These are phyloP conservation scores for Gallirallus australis DNA, from an alignment of 2,797 vertebrate genomes.

Conservation along the genomic window DNA sequence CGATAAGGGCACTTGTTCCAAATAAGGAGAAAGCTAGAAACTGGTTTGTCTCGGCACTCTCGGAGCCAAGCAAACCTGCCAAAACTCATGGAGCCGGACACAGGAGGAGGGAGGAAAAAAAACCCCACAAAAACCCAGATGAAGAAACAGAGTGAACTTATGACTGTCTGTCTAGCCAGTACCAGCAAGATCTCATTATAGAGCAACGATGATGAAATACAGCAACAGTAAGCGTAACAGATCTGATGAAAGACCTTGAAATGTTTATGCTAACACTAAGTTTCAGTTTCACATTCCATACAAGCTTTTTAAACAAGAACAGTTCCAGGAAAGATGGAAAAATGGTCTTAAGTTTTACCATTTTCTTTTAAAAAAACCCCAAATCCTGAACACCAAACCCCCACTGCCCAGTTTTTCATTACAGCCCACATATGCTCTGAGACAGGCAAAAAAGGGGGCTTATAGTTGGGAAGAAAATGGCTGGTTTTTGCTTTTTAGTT, in stretches of 20 bases:
- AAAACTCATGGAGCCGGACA: not conserved
- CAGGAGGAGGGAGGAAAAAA: not conserved
- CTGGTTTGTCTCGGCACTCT: not conserved
- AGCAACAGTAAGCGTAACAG: not conserved
- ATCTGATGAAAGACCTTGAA: not conserved
- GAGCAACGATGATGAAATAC: not conserved
- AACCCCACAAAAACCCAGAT: not conserved
- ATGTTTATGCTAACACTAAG: not conserved
- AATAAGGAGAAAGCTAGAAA: conserved; percentile 3
- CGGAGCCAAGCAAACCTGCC: not conserved
- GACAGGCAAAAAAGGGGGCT: not conserved
- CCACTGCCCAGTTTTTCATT: not conserved
- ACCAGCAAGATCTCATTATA: not conserved
- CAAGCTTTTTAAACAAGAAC: not conserved
- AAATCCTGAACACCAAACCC: not conserved
- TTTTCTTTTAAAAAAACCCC: not conserved
- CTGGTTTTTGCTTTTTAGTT: too few species aligned
- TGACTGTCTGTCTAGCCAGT: not conserved
- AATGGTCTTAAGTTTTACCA: not conserved
- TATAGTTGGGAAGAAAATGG: not conserved
- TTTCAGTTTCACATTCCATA: not conserved
- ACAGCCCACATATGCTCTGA: not conserved
- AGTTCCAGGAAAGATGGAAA: not conserved
- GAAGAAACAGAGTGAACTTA: conserved; percentile 17
- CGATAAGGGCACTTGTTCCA: not conserved